Evolutionary conservation across 2,888 invertebrate genomes (phyloP), one percentile per base, ranked within the genome.

Genomic region (Tholera decimalis): DNA sequence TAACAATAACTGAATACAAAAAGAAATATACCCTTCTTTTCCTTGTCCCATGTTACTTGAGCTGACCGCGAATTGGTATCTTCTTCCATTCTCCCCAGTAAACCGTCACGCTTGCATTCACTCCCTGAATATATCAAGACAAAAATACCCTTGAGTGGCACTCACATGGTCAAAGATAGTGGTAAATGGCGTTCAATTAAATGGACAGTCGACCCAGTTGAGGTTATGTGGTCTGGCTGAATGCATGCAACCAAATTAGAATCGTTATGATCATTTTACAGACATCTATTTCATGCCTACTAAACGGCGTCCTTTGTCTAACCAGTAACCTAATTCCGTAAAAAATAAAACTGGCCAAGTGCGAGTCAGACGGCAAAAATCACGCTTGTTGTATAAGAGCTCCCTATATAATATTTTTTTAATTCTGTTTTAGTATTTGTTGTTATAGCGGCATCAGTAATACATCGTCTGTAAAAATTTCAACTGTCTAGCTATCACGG

Each of bases 151-250:
- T 50, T 18, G 13, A 71, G 49, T 74, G 59, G 28, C 39, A 44
- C 44, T 61, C 18, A 43, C n/a, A 8, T 33, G 18, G 22, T 46
- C 70, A 69, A 75, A 75, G 54, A 33, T 49, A 33, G 22, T 35
- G 37, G 22, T 28, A 30, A 37, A 39, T 37, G 37, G 30, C 8
- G 43, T 22, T 37, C 15, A 35, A 9, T 1, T 22, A 60, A 55
- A 69, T 69, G 54, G 50, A 37, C 41, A 13, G 46, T 57, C 20
- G 75, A 50, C 60, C 75, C 6, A 75, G 22, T 75, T 75, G 33
- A 41, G 39, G 59, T 59, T 11, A 33, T 37, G 37, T 28, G 41
- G 35, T 51, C 6, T 15, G 18, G 5, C n/a, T 33, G n/a, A 59
- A 47, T 35, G 18, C 22, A 51, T 15, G 18, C 0, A 39, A 46